Conservation (phyloP, 2,888 invertebrate species). For the Cotesia congregata region DNA sequence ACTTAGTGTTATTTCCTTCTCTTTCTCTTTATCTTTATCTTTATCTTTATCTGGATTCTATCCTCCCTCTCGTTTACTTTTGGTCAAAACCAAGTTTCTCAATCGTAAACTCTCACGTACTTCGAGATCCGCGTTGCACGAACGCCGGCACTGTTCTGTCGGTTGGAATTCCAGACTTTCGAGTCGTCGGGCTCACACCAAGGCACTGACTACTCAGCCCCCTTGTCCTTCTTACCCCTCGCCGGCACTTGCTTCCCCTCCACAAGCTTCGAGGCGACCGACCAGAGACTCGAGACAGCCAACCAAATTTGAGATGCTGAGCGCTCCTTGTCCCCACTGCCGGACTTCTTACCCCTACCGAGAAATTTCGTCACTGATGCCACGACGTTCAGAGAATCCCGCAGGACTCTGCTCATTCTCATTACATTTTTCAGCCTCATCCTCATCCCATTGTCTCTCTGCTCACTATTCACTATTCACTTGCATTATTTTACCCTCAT, state of each 20-base stretch:
- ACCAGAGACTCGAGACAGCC: constrained; percentile 60
- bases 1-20: constrained; percentile 15
- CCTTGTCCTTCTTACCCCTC: constrained; percentile 47
- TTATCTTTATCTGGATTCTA: neutral
- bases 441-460: constrained; percentile 22
- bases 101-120: constrained; percentile 18
- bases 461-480: constrained; percentile 19
- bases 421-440: constrained; percentile 40
- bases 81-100: neutral
- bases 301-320: constrained; percentile 68
- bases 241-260: constrained; percentile 28
- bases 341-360: constrained; percentile 51
- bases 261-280: constrained; percentile 41
- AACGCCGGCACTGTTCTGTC: constrained; percentile 64
- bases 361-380: constrained; percentile 36
- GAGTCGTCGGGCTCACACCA: constrained; percentile 62
- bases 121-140: constrained; percentile 59
- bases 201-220: constrained; percentile 54
- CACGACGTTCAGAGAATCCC: constrained; percentile 47
- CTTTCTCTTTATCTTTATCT: neutral
- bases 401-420: constrained; percentile 44
- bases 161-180: constrained; percentile 65
- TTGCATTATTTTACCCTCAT: constrained; percentile 27
- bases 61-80: constrained; percentile 17
- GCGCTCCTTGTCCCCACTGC: constrained; percentile 51